phyloP scores from a whole-genome alignment of 2,113 vertebrate genomes.

The Pangasianodon hypophthalmus region DNA sequence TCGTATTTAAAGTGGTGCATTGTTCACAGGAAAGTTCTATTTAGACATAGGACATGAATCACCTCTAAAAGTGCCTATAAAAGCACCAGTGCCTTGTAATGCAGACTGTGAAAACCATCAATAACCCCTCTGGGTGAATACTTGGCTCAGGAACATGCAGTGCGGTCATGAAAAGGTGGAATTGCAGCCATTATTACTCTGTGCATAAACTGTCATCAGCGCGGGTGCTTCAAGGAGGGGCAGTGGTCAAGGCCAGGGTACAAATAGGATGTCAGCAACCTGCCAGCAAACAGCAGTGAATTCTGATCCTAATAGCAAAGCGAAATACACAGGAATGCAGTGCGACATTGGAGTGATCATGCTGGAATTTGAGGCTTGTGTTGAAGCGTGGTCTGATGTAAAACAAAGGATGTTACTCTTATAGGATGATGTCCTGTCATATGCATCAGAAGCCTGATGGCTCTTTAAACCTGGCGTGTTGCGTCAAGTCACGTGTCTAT shows the following conservation, averaged over 20 bases:
- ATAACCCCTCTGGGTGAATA: slow-evolving; percentile 15
- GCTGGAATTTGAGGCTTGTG: neutral
- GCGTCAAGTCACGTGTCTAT: neutral
- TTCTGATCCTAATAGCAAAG: neutral
- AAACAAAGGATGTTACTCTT: neutral
- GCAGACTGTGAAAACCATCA: slow-evolving; percentile 13
- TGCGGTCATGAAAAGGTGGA: slow-evolving; percentile 17
- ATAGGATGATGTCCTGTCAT: neutral
- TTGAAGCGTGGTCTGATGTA: neutral
- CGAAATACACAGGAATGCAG: neutral
- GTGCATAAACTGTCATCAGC: slow-evolving; percentile 1
- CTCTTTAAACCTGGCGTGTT: neutral
- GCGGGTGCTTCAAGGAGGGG: neutral
- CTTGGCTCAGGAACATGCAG: slow-evolving; percentile 20
- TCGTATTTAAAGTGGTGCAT: slow-evolving; percentile 32
- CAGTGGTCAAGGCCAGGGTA: neutral
- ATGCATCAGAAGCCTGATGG: neutral
- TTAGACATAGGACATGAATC: slow-evolving; percentile 13
- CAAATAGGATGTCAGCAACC: neutral
- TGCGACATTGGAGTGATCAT: neutral
- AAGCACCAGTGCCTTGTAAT: slow-evolving; percentile 1
- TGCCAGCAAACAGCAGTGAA: neutral
- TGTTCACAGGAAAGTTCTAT: slow-evolving; percentile 25
- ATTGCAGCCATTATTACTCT: slow-evolving; percentile 11
- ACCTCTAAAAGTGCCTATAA: slow-evolving; percentile 35